phyloP scores from a whole-genome alignment of 2,113 vertebrate genomes.

The Pelvicachromis taeniatus region DNA sequence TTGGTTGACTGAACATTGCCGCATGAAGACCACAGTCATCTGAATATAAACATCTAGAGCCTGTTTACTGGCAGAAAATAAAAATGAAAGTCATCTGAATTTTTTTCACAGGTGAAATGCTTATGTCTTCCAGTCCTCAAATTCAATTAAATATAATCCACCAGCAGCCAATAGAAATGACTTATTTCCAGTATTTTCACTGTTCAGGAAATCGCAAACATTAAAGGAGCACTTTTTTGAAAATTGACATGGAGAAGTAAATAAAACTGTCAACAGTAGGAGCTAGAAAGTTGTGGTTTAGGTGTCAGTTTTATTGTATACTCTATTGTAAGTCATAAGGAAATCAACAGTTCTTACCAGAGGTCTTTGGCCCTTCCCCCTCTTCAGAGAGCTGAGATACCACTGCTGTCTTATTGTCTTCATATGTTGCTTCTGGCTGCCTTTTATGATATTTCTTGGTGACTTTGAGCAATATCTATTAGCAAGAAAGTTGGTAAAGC shows the following conservation, averaged over 20 bases:
- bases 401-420: not conserved
- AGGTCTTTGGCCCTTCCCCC: not conserved
- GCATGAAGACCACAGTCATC: not conserved
- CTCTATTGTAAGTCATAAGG: not conserved
- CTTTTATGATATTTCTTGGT: not conserved
- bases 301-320: no score
- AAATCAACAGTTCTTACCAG: not conserved
- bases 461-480: not conserved
- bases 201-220: not conserved
- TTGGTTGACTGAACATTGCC: not conserved
- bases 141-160: not conserved
- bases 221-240: not conserved
- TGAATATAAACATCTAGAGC: not conserved
- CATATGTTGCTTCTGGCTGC: not conserved
- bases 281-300: not conserved
- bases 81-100: not conserved
- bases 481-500: not conserved
- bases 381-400: not conserved
- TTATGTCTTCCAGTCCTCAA: not conserved
- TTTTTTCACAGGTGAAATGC: not conserved
- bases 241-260: not conserved
- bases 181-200: not conserved
- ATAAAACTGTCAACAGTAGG: not conserved
- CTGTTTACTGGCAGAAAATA: not conserved
- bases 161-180: not conserved